These are phyloP conservation scores for Sula dactylatra DNA, from an alignment of 2,113 vertebrate genomes.

Conservation along the genomic window DNA sequence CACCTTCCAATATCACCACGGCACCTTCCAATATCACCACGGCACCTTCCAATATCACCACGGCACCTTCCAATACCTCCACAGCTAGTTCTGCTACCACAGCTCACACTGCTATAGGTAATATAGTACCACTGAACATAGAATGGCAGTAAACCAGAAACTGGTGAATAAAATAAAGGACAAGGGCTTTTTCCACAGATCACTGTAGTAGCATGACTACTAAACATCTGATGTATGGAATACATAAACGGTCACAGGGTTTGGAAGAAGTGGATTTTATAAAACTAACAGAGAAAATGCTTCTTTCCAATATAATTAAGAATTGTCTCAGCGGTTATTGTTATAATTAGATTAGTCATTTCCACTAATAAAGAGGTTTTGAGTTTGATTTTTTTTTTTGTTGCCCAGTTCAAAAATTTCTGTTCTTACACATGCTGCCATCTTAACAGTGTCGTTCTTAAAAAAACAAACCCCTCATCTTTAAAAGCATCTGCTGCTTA, in stretches of 20 bases:
- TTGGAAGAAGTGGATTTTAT: neutral
- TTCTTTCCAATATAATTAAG: neutral
- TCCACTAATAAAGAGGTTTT: neutral
- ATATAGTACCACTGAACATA: neutral
- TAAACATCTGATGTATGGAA: neutral
- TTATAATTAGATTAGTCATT: neutral
- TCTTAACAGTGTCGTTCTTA: neutral
- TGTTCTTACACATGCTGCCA: neutral
- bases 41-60: fast-evolving
- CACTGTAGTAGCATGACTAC: neutral
- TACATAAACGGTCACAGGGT: neutral
- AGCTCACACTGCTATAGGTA: constrained; percentile 48
- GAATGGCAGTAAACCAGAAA: neutral
- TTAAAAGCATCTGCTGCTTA: neutral
- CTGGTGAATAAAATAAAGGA: neutral
- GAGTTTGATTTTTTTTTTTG: neutral
- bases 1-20: neutral
- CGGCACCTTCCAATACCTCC: neutral
- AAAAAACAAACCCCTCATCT: neutral
- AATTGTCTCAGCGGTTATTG: neutral
- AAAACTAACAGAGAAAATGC: neutral
- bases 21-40: neutral
- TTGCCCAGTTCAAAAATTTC: neutral
- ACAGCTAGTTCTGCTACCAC: neutral
- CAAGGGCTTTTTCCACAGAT: neutral